Percentiles rank a stretch among this genome's conserved stretches.
Conservation (phyloP, 2,888 invertebrate species). For the Ernsta delagoae region DNA sequence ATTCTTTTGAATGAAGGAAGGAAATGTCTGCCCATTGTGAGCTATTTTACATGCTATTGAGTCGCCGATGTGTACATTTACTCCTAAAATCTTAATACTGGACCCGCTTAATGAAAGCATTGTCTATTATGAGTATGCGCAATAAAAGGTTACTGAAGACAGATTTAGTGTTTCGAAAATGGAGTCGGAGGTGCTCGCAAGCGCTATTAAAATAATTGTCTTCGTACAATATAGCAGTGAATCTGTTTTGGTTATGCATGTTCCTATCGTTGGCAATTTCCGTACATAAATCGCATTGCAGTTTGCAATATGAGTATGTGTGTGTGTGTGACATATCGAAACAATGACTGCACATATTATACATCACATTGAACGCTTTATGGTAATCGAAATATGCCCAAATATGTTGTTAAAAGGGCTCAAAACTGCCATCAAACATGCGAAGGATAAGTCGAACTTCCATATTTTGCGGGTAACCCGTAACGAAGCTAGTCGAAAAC, state of each 20-base stretch:
- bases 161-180: slow-evolving; percentile 9
- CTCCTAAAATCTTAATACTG: slow-evolving; percentile 43
- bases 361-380: slow-evolving; percentile 82
- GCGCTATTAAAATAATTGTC: slow-evolving; percentile 24
- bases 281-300: slow-evolving; percentile 31
- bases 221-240: slow-evolving; percentile 22
- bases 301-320: background rate
- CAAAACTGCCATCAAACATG: slow-evolving; percentile 82
- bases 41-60: slow-evolving; percentile 79
- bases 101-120: slow-evolving; percentile 36
- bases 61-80: slow-evolving; percentile 51
- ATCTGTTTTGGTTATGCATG: slow-evolving; percentile 21
- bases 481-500: slow-evolving; percentile 72
- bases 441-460: slow-evolving; percentile 81
- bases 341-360: slow-evolving; percentile 74
- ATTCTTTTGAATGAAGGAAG: slow-evolving; percentile 81
- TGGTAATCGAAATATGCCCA: slow-evolving; percentile 85
- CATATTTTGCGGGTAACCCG: slow-evolving; percentile 75
- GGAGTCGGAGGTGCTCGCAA: background rate
- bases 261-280: slow-evolving; percentile 27
- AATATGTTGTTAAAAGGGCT: slow-evolving; percentile 83
- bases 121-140: slow-evolving; percentile 28
- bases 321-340: slow-evolving; percentile 48
- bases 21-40: slow-evolving; percentile 80
- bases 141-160: slow-evolving; percentile 23